These are phyloP conservation scores for Crypturellus undulatus DNA, from an alignment of 2,113 vertebrate genomes.

Conservation along the genomic window DNA sequence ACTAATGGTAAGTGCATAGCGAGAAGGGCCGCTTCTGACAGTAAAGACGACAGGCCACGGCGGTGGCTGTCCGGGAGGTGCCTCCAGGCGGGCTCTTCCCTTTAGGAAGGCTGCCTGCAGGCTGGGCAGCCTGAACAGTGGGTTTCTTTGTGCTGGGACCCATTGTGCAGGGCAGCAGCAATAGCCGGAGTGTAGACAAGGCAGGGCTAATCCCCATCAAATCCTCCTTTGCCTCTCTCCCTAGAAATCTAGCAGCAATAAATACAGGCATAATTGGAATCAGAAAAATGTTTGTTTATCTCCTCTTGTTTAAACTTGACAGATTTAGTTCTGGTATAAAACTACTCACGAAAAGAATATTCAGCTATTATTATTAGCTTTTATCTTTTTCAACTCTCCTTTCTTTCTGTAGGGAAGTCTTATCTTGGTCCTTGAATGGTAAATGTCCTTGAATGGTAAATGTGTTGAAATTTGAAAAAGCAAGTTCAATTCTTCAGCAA, in stretches of 20 bases:
- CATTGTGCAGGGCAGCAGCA: accelerated
- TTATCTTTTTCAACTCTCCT: background rate
- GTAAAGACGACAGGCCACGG: background rate
- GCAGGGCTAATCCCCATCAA: background rate
- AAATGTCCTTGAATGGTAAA: background rate
- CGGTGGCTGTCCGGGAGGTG: background rate
- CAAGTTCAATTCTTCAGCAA: background rate
- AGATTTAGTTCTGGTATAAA: background rate
- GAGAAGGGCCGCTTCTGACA: background rate
- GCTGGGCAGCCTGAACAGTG: background rate
- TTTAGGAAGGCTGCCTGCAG: background rate
- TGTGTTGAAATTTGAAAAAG: background rate
- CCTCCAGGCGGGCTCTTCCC: background rate
- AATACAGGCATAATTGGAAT: background rate
- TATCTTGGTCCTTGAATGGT: background rate
- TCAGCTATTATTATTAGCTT: background rate
- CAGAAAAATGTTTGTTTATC: background rate
- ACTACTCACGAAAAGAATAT: background rate
- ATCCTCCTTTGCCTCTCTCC: background rate
- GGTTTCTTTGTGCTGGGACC: accelerated
- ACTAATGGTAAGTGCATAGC: background rate
- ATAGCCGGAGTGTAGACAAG: background rate
- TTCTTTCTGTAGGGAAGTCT: background rate
- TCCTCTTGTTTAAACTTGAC: background rate
- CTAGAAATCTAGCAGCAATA: background rate